Conservation (phyloP, 2,888 invertebrate genomes). For the Micoletzkya japonica region DNA sequence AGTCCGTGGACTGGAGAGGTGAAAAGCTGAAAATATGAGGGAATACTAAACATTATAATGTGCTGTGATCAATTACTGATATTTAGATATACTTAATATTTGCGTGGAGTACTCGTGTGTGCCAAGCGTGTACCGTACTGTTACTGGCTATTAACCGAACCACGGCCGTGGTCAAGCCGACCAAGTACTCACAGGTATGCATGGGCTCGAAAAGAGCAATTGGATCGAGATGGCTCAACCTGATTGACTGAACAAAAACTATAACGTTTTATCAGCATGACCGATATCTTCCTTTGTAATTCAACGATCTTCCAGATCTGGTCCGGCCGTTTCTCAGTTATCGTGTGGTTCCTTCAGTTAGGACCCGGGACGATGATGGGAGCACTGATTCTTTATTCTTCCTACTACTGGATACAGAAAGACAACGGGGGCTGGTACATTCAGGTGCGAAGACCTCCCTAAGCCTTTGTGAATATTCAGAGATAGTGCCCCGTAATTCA, state of each 20-base stretch:
- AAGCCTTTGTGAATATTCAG: too few relatives aligned
- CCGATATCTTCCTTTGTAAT: not conserved
- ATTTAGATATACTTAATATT: slow-evolving; percentile 16
- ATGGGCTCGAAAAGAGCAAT: not conserved
- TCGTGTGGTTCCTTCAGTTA: not conserved
- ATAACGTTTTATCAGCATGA: not conserved
- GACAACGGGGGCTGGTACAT: slow-evolving; percentile 15
- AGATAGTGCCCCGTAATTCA: too few relatives aligned
- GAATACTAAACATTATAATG: too few relatives aligned
- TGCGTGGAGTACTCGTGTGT: slow-evolving; percentile 17
- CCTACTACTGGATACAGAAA: not conserved
- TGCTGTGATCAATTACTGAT: not conserved
- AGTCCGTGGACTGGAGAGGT: slow-evolving; percentile 6
- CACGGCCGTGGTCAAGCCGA: slow-evolving; percentile 8
- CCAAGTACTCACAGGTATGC: slow-evolving; percentile 1
- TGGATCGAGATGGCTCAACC: not conserved
- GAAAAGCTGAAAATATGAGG: not conserved
- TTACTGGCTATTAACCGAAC: slow-evolving; percentile 14
- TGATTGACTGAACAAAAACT: not conserved
- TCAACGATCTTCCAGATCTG: slow-evolving; percentile 1
- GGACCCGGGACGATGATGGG: slow-evolving; percentile 8
- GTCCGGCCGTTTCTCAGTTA: not conserved
- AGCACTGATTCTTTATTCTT: not conserved
- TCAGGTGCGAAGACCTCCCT: slow-evolving; percentile 4
- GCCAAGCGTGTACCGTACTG: slow-evolving; percentile 8